A percentile compares a stretch with the other conserved stretches of the same genome.
These are phyloP conservation scores for Tylochromis polylepis DNA, from an alignment of 2,113 vertebrate genomes.

Conservation along the genomic window DNA sequence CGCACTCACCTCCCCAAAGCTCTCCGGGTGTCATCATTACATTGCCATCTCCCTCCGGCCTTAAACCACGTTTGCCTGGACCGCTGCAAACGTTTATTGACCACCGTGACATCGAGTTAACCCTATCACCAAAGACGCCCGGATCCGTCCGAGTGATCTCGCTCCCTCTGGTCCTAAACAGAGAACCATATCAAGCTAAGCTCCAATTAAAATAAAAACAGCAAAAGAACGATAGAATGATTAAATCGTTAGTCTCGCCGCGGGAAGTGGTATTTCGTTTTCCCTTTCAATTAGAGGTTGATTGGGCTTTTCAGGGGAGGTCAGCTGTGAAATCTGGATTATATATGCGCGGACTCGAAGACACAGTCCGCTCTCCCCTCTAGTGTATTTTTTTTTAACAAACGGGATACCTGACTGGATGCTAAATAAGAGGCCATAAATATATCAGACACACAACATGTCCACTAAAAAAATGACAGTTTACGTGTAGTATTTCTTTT, in stretches of 20 bases:
- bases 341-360: slow-evolving; percentile 78
- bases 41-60: slow-evolving; percentile 17
- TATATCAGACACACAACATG: background rate
- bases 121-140: slow-evolving; percentile 88
- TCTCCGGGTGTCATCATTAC: background rate
- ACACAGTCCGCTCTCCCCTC: background rate
- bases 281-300: slow-evolving; percentile 94
- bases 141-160: slow-evolving; percentile 88
- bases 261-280: slow-evolving; percentile 93
- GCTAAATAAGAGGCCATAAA: background rate
- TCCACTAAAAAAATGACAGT: background rate
- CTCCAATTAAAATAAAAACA: slow-evolving; percentile 82
- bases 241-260: slow-evolving; percentile 97
- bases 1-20: background rate
- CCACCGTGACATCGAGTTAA: slow-evolving; percentile 75
- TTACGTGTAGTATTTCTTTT: background rate
- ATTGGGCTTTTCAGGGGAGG: slow-evolving; percentile 98
- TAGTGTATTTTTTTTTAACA: background rate
- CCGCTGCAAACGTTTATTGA: slow-evolving; percentile 44
- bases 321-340: slow-evolving; percentile 99
- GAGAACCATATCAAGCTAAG: slow-evolving; percentile 79
- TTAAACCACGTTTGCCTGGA: slow-evolving; percentile 21
- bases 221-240: slow-evolving; percentile 92
- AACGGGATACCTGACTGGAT: background rate
- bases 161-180: slow-evolving; percentile 66